Conservation (phyloP, 2,888 invertebrate species). For the Sphaeridia pumilis region DNA sequence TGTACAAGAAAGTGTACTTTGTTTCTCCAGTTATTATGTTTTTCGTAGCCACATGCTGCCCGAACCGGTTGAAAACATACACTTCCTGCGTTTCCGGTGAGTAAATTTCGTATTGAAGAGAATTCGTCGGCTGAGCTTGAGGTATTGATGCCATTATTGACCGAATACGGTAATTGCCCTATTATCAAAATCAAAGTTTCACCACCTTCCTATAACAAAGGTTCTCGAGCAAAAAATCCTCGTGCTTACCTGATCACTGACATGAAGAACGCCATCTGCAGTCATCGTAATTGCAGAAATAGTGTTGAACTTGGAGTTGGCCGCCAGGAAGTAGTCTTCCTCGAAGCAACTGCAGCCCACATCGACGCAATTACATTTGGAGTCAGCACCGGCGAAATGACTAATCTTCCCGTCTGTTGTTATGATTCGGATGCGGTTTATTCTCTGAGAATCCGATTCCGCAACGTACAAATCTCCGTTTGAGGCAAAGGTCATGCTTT, state of each 20-base stretch:
- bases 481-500: constrained; percentile 85
- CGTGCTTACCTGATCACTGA: constrained; percentile 65
- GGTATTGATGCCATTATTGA: constrained; percentile 83
- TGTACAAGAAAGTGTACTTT: constrained; percentile 87
- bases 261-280: constrained; percentile 85
- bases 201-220: constrained; percentile 9
- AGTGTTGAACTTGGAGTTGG: constrained; percentile 86
- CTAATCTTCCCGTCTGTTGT: constrained; percentile 87
- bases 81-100: constrained; percentile 92
- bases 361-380: constrained; percentile 84
- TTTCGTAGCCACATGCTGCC: constrained; percentile 85
- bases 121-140: constrained; percentile 45
- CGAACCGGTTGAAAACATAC: constrained; percentile 84
- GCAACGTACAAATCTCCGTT: constrained; percentile 87
- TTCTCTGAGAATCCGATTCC: constrained; percentile 88
- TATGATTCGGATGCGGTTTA: constrained; percentile 79
- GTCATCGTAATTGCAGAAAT: constrained; percentile 86
- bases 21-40: constrained; percentile 92
- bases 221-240: constrained; percentile 41
- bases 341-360: constrained; percentile 85
- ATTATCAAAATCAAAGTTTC: no score
- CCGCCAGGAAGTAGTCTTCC: constrained; percentile 79
- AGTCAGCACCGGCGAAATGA: constrained; percentile 87
- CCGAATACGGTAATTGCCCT: constrained; percentile 49
- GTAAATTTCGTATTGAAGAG: constrained; percentile 83